A percentile compares a stretch with the other conserved stretches of the same genome.
Conservation (phyloP, 2,888 invertebrate genomes). For the Boloria euphrosyne region DNA sequence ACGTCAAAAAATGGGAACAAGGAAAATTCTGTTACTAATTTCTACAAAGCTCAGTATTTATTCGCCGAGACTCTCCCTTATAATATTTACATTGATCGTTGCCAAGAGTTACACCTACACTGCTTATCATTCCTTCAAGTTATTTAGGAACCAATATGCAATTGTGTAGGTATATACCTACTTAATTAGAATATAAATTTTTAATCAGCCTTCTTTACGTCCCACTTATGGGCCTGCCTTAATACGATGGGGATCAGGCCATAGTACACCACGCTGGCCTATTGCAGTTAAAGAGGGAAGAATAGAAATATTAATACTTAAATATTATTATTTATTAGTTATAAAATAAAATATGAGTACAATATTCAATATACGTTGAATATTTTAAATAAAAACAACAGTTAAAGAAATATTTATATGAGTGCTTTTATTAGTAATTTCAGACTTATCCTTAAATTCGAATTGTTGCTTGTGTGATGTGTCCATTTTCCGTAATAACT, state of each 20-base stretch:
- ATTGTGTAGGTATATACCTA: conserved; percentile 3
- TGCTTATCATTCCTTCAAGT: conserved; percentile 28
- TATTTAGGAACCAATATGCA: conserved; percentile 23
- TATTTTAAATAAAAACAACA: conserved; percentile 24
- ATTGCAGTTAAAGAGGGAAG: background rate
- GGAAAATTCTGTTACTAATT: conserved; percentile 38
- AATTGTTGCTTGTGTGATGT: conserved; percentile 45
- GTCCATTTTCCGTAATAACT: conserved; percentile 32
- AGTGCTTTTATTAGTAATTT: conserved; percentile 41
- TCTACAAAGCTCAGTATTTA: conserved; percentile 9
- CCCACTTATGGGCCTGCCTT: too few relatives aligned
- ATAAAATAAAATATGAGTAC: too few relatives aligned
- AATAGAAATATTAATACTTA: background rate
- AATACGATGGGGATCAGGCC: too few relatives aligned
- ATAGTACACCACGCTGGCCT: too few relatives aligned
- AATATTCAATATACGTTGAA: background rate
- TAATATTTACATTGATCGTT: conserved; percentile 35
- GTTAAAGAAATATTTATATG: conserved; percentile 31
- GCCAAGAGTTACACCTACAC: conserved; percentile 28
- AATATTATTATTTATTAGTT: background rate
- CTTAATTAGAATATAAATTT: too few relatives aligned
- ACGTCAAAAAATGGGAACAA: conserved; percentile 55
- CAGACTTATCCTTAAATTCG: conserved; percentile 49
- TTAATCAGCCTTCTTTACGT: too few relatives aligned
- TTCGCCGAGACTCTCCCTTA: conserved; percentile 16